Base-by-base conservation (phyloP, 2,888 invertebrate species). In the Xylophagus ater region DNA sequence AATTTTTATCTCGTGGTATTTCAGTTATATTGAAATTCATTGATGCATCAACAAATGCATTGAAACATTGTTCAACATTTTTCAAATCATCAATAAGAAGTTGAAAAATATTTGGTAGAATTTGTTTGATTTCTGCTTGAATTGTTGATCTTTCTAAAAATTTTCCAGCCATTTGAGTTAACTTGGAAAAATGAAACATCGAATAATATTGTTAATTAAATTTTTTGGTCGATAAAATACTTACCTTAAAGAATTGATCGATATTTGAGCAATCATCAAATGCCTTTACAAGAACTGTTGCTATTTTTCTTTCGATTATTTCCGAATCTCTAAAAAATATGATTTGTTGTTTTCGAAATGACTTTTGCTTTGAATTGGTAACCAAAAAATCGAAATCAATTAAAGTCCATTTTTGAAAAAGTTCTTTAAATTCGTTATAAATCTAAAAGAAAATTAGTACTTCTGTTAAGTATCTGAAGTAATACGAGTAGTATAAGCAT, bases 181-280 rank as follows among this genome's bases (percentile, higher is more conserved):
- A 53, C 68, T 72, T 54, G 25, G 55, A 57, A 25, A 40, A 33
- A 13, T 15, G 34, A 8, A 29, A 39, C 19, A 13, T n/a, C 23
- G 24, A 20, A 40, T 12, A 12, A 21, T 13, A 33, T 39, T 14
- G 8, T n/a, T 9, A 32, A 39, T 14, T 13, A 20, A 14, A 19
- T 34, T 23, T 26, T 15, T 9, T 13, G 13, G 29, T 29, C 13
- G 6, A 12, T 12, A 23, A 10, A 13, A 12, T 41, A 40, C 44
- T 34, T 46, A 73, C 73, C 65, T 74, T 76, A 46, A 70, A 69
- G 29, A 69, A 58, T 38, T 71, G 65, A 52, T 73, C 73, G 43
- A 72, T 62, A 32, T 72, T 73, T 45, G 65, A 63, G 46, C 74
- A 73, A 42, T 76, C 74, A 49, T 72, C 71, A 55, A 73, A 74